Evolutionary conservation across 2,113 vertebrate genomes (phyloP), one percentile per base, ranked within the genome.

Genomic region (Aythya baeri): DNA sequence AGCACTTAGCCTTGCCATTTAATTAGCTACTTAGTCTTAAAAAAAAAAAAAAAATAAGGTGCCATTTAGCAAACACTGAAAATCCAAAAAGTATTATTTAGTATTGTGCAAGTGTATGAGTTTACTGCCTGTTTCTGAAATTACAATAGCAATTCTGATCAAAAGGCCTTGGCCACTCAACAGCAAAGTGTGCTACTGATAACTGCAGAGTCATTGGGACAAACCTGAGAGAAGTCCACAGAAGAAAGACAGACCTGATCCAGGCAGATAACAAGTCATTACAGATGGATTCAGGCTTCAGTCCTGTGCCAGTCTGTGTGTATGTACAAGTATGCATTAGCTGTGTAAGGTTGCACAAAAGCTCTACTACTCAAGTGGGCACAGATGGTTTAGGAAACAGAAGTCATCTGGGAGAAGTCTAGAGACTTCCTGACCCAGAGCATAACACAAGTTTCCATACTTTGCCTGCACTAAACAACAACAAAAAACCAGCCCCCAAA

Each of bases 21-120:
- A 84, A 95, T 93, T 84, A 95, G 62, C 44, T 78, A 27, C 38
- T 86, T 82, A 61, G 58, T 94, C 77, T 82, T 73, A 92, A 95
- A 91, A 71, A 79, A 93, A 95, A 91, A 70, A 90, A 94, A 79
- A 93, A 95, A 91, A 70, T 88, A 94, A 22, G 34, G 34, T 73
- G 26, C 36, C 52, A 68, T 93, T 92, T 83, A 88, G 83, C 46
- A 79, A 92, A 86, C 82, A 71, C 1, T 52, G 88, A 86, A 86
- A 92, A 81, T 31, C 80, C 57, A 78, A 46, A 81, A 86, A 66
- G 57, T 55, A 81, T 36, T 36, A 71, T 63, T 94, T 80, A 81
- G 90, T 62, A 74, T 13, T 0, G 0, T 61, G 0, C 43, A 89
- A 91, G 57, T 86, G 77, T 62, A 36, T 7, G 32, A 93, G 62